phyloP scores from a whole-genome alignment of 2,888 invertebrate species.

The Phania funesta region DNA sequence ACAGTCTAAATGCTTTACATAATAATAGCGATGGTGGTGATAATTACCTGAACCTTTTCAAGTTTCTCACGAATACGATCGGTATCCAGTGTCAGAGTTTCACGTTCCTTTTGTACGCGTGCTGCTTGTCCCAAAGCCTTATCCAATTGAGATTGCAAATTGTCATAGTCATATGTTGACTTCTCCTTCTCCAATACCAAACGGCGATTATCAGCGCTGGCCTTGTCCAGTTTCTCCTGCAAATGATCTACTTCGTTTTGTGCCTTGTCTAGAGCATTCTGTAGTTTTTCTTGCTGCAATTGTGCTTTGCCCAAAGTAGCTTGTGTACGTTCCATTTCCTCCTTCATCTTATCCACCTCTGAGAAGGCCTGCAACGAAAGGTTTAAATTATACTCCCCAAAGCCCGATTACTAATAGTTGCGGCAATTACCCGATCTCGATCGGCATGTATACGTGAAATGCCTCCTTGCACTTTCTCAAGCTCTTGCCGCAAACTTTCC shows the following conservation, averaged over 20 bases:
- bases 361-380: conserved; percentile 82
- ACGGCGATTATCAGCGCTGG: conserved; percentile 89
- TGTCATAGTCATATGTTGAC: conserved; percentile 93
- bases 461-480: conserved; percentile 91
- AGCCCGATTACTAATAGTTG: neutral
- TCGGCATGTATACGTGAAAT: conserved; percentile 93
- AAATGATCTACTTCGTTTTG: conserved; percentile 94
- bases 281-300: conserved; percentile 94
- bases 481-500: conserved; percentile 94
- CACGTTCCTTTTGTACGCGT: conserved; percentile 93
- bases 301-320: conserved; percentile 95
- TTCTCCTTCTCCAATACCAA: conserved; percentile 92
- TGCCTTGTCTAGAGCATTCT: conserved; percentile 92
- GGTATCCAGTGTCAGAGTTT: conserved; percentile 90
- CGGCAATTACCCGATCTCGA: conserved; percentile 85
- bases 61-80: conserved; percentile 93
- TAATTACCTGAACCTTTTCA: conserved; percentile 90
- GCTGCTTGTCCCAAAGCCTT: conserved; percentile 93
- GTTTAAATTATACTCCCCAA: neutral
- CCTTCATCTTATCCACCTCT: conserved; percentile 91
- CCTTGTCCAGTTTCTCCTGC: conserved; percentile 92
- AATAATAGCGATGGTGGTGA: neutral
- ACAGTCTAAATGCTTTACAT: neutral
- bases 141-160: conserved; percentile 93
- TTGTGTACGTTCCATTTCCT: conserved; percentile 93